Evolutionary conservation across 2,888 invertebrate species (phyloP).

Genomic region (Anodontia alba): DNA sequence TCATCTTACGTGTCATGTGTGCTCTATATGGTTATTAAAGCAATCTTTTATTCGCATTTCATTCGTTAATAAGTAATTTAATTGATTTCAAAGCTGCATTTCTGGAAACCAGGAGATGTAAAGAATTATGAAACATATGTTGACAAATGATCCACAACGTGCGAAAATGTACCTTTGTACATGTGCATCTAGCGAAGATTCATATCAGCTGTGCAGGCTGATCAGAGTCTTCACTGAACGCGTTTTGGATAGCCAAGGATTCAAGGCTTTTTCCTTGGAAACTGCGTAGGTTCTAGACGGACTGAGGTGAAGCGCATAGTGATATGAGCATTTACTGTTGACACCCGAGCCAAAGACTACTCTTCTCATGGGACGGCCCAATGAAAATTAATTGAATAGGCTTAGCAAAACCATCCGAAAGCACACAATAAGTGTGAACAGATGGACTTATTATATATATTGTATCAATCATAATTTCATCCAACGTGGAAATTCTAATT

Average conservation of each 20-base stretch:
- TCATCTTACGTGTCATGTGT: not conserved
- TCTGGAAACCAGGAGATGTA: not conserved
- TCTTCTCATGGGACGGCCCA: too few species aligned
- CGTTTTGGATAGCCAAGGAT: too few species aligned
- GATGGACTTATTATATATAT: not conserved
- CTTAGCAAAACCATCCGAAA: not conserved
- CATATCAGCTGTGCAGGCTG: too few species aligned
- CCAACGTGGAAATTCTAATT: not conserved
- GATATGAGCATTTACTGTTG: too few species aligned
- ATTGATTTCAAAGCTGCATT: not conserved
- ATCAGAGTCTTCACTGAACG: too few species aligned
- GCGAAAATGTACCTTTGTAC: too few species aligned
- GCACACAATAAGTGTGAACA: constrained; percentile 9
- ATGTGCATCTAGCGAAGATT: too few species aligned
- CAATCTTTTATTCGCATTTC: not conserved
- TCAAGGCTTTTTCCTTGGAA: too few species aligned
- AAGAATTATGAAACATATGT: constrained; percentile 10
- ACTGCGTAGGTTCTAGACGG: too few species aligned
- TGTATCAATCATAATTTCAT: constrained; percentile 7
- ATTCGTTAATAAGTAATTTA: constrained; percentile 8
- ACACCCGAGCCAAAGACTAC: too few species aligned
- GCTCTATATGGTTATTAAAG: not conserved
- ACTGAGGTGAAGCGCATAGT: too few species aligned
- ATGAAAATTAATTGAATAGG: constrained; percentile 13
- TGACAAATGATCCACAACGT: not conserved